Conservation (phyloP, 1,140 invertebrate species). For the Caenorhabditis brenneri region DNA sequence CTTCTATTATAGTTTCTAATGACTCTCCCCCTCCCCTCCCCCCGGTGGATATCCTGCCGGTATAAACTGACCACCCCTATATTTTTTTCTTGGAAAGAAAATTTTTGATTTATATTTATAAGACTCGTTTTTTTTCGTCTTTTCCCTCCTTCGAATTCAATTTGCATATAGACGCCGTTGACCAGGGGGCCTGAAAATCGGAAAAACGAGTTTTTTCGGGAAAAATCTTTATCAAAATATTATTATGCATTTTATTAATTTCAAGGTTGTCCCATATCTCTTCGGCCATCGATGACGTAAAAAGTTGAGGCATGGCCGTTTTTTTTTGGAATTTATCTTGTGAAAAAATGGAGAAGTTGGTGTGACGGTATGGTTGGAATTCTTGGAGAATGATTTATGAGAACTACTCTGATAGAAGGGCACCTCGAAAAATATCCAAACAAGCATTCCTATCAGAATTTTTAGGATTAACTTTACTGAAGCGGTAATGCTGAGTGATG, state of each 20-base stretch:
- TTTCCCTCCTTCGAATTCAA: not conserved
- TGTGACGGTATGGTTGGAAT: too few relatives aligned
- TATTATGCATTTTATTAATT: not conserved
- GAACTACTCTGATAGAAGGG: too few relatives aligned
- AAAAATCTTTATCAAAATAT: constrained; percentile 32
- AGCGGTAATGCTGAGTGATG: too few relatives aligned
- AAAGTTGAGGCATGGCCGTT: too few relatives aligned
- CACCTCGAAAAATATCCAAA: too few relatives aligned
- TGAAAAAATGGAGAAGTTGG: too few relatives aligned
- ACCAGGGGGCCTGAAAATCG: not conserved
- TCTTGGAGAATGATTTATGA: too few relatives aligned
- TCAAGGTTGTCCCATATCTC: not conserved
- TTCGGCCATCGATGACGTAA: not conserved
- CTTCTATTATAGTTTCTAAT: not conserved
- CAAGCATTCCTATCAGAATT: too few relatives aligned
- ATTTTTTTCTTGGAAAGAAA: not conserved
- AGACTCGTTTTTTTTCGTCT: not conserved
- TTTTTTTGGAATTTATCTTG: too few relatives aligned
- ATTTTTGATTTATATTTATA: not conserved
- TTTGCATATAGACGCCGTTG: not conserved
- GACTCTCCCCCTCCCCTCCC: not conserved
- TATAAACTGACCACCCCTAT: not conserved
- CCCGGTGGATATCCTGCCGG: too few relatives aligned
- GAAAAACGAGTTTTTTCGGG: not conserved
- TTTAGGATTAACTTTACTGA: too few relatives aligned